Evolutionary conservation across 2,797 vertebrate species (phyloP).

Genomic region (Coendou prehensilis): DNA sequence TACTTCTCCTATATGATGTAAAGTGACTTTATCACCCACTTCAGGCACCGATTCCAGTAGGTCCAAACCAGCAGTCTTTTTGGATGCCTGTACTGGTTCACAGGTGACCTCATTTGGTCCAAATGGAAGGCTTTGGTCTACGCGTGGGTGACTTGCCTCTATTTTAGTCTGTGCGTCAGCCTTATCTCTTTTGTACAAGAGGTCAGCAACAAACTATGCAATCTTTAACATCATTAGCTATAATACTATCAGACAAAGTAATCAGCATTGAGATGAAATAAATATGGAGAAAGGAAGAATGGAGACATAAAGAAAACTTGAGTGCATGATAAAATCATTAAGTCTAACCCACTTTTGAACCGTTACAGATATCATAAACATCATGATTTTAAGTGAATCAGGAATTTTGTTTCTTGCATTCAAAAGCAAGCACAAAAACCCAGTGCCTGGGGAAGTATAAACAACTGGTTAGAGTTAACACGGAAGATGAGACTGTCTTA

Average conservation of each 20-base stretch:
- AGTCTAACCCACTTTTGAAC: not conserved
- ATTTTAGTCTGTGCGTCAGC: not conserved
- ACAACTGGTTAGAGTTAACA: not conserved
- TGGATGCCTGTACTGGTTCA: not conserved
- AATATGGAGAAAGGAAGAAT: not conserved
- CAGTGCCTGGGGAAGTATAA: not conserved
- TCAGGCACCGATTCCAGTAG: not conserved
- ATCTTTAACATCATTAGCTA: not conserved
- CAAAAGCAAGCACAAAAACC: not conserved
- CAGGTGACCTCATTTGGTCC: not conserved
- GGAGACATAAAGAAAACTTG: not conserved
- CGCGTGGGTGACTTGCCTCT: not conserved
- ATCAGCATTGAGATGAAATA: not conserved
- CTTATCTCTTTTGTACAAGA: slow-evolving; percentile 10
- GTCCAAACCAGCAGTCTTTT: not conserved
- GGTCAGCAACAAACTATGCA: not conserved
- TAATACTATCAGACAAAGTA: not conserved
- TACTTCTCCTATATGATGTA: not conserved
- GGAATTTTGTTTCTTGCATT: not conserved
- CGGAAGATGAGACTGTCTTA: not conserved
- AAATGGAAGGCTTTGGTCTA: not conserved
- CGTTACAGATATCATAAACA: not conserved
- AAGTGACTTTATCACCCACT: not conserved
- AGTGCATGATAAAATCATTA: not conserved
- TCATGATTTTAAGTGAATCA: not conserved